phyloP scores from a whole-genome alignment of 2,888 invertebrate genomes.

The Cheilosia pagana region DNA sequence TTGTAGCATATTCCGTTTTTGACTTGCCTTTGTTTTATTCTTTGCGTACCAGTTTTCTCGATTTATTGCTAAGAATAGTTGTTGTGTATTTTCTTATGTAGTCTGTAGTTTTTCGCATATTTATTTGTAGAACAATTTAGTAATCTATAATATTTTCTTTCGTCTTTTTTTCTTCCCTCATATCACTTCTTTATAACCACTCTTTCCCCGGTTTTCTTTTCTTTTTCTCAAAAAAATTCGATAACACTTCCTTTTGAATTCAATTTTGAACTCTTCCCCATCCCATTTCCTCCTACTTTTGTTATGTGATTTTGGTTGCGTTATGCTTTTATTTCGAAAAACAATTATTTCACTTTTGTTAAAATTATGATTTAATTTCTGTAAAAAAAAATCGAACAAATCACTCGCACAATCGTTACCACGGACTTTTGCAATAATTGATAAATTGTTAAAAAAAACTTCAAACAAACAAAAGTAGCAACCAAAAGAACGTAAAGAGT shows the following conservation, averaged over 20 bases:
- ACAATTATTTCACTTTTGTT: constrained; percentile 42
- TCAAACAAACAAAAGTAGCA: constrained; percentile 85
- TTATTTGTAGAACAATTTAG: constrained; percentile 72
- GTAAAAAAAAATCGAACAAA: constrained; percentile 61
- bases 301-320: constrained; percentile 75
- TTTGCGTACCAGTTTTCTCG: not conserved
- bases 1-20: constrained; percentile 12
- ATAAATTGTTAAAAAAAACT: constrained; percentile 65
- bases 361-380: constrained; percentile 49
- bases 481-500: constrained; percentile 94
- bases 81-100: constrained; percentile 37
- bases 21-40: not conserved
- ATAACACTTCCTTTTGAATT: constrained; percentile 42
- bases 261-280: constrained; percentile 26
- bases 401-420: constrained; percentile 72
- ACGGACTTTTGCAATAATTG: constrained; percentile 70
- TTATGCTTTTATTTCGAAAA: constrained; percentile 60
- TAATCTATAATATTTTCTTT: constrained; percentile 74
- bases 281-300: constrained; percentile 40
- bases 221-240: constrained; percentile 11
- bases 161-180: constrained; percentile 74
- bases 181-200: constrained; percentile 45
- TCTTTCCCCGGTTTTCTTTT: constrained; percentile 53
- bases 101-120: constrained; percentile 53
- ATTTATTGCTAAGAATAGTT: constrained; percentile 35